A percentile compares a stretch with the other conserved stretches of the same genome.
These are phyloP conservation scores for Menura novaehollandiae DNA, from an alignment of 2,113 vertebrate genomes.

Conservation along the genomic window DNA sequence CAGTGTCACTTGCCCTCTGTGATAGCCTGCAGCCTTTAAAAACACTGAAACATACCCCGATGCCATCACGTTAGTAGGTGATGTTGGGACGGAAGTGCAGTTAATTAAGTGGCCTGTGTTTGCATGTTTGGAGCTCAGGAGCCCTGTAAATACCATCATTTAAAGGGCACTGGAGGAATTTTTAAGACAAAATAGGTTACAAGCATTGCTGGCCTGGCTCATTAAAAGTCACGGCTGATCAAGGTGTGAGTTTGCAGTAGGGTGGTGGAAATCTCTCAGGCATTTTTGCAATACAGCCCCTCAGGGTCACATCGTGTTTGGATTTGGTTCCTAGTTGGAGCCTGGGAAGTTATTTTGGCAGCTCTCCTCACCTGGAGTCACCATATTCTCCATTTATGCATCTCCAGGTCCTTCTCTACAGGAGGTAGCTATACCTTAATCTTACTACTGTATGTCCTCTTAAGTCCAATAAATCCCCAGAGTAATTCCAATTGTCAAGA, in stretches of 20 bases:
- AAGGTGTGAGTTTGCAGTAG: not conserved
- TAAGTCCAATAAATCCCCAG: not conserved
- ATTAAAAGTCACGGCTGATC: not conserved
- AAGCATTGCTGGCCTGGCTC: not conserved
- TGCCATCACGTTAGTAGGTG: not conserved
- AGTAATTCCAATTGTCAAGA: not conserved
- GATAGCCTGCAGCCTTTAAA: conserved; percentile 41
- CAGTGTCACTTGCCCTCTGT: conserved; percentile 61
- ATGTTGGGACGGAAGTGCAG: not conserved
- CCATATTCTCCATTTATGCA: accelerated
- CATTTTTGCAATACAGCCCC: not conserved
- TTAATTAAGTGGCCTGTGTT: not conserved
- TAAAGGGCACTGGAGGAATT: not conserved
- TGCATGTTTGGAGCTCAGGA: not conserved
- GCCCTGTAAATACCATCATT: not conserved
- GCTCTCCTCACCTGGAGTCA: not conserved
- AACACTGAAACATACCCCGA: not conserved
- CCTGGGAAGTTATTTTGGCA: not conserved
- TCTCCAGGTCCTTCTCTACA: not conserved
- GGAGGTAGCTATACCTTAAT: not conserved
- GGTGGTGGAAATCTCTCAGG: not conserved
- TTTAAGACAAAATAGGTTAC: not conserved
- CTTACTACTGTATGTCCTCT: not conserved
- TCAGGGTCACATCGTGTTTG: not conserved
- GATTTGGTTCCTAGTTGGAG: not conserved